Percentiles rank a stretch among this genome's conserved stretches.
Conservation (phyloP, 2,113 vertebrate genomes). For the Sterna hirundo region DNA sequence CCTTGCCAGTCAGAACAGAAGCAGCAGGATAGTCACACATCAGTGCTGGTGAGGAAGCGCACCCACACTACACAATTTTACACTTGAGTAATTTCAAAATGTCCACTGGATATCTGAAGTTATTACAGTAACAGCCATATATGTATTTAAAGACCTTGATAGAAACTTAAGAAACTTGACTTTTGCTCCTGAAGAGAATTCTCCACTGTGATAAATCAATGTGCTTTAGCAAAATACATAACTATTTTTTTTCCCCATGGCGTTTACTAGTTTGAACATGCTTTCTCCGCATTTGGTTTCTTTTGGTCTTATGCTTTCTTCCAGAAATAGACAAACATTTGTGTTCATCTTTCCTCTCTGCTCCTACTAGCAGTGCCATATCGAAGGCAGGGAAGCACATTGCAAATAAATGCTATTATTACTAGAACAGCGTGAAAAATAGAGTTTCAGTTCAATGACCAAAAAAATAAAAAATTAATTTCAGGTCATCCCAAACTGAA, state of each 20-base stretch:
- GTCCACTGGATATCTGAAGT: not conserved
- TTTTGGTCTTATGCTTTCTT: not conserved
- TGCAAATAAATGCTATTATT: not conserved
- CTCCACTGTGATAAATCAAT: not conserved
- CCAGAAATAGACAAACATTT: not conserved
- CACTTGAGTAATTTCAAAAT: not conserved
- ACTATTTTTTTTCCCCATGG: rapidly evolving
- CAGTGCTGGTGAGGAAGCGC: not conserved
- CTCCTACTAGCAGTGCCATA: not conserved
- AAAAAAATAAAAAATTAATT: slow-evolving; percentile 37
- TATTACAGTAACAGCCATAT: not conserved
- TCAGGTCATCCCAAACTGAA: slow-evolving; percentile 1
- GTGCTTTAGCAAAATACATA: not conserved
- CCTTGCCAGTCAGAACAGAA: not conserved
- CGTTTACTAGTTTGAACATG: not conserved
- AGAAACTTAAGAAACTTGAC: not conserved
- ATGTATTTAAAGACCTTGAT: not conserved
- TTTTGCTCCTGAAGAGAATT: not conserved
- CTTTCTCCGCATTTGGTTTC: not conserved
- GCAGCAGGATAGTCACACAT: not conserved
- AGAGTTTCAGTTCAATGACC: not conserved
- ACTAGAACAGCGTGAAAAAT: not conserved
- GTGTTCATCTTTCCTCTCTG: not conserved
- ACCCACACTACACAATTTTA: not conserved
- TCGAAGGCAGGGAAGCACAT: slow-evolving; percentile 21